phyloP scores from a whole-genome alignment of 2,888 invertebrate genomes.

The Cyrtodaria siliqua region DNA sequence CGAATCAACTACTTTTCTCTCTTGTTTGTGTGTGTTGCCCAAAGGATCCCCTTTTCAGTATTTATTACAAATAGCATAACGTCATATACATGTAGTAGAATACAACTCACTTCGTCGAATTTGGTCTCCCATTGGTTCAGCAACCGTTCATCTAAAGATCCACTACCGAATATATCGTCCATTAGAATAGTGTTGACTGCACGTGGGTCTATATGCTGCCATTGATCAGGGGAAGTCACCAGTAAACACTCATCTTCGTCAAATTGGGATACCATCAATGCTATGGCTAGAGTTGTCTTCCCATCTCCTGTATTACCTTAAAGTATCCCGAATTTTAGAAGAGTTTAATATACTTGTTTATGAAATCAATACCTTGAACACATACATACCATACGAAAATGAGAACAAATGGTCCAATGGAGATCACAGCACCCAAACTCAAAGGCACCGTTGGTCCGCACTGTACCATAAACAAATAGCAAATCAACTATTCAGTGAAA shows the following conservation, averaged over 20 bases:
- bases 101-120: conserved; percentile 53
- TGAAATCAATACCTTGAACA: neutral
- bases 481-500: too few species aligned
- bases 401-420: too few species aligned
- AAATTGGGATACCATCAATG: conserved; percentile 54
- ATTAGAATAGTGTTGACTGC: conserved; percentile 50
- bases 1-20: too few species aligned
- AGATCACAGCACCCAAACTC: too few species aligned
- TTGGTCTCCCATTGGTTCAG: conserved; percentile 48
- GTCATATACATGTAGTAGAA: too few species aligned
- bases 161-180: conserved; percentile 65
- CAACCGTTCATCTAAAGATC: conserved; percentile 53
- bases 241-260: conserved; percentile 62
- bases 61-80: too few species aligned
- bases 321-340: too few species aligned
- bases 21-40: too few species aligned
- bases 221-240: conserved; percentile 57
- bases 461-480: too few species aligned
- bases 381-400: neutral
- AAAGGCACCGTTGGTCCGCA: too few species aligned
- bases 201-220: conserved; percentile 48
- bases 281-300: conserved; percentile 59
- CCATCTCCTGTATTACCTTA: conserved; percentile 62
- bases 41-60: too few species aligned
- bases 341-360: too few species aligned